phyloP scores from a whole-genome alignment of 2,888 invertebrate species.

The Oeneis ivallda region DNA sequence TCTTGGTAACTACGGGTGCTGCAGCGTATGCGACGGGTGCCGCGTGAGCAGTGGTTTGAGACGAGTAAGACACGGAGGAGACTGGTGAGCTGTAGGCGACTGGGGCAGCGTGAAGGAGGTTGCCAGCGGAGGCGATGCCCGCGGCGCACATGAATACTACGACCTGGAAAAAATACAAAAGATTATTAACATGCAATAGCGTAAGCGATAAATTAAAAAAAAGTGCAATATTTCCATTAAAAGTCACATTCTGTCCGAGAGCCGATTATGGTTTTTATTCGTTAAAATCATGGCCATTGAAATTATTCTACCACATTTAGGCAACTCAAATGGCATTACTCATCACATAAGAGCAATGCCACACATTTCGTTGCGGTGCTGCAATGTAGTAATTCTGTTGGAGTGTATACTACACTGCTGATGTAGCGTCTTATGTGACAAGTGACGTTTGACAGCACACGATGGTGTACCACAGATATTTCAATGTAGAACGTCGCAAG shows the following conservation, averaged over 20 bases:
- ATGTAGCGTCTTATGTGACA: too few relatives aligned
- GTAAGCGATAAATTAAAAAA: background rate
- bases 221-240: too few relatives aligned
- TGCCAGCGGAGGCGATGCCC: constrained; percentile 83
- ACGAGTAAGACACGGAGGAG: constrained; percentile 59
- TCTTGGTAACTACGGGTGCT: constrained; percentile 45
- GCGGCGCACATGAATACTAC: constrained; percentile 81
- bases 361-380: too few relatives aligned
- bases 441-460: too few relatives aligned
- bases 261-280: too few relatives aligned
- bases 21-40: constrained; percentile 48
- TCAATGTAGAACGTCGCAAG: too few relatives aligned
- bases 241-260: too few relatives aligned
- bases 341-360: background rate
- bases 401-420: too few relatives aligned
- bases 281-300: too few relatives aligned
- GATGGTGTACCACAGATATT: too few relatives aligned
- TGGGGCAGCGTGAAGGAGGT: constrained; percentile 69
- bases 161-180: constrained; percentile 55
- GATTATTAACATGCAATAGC: background rate
- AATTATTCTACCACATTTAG: background rate
- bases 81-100: constrained; percentile 79
- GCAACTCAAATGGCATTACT: background rate
- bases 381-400: too few relatives aligned
- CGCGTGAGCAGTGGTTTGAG: constrained; percentile 41